Base-by-base conservation (phyloP, 1,140 invertebrate genomes). In the Drosophila lowei region DNA sequence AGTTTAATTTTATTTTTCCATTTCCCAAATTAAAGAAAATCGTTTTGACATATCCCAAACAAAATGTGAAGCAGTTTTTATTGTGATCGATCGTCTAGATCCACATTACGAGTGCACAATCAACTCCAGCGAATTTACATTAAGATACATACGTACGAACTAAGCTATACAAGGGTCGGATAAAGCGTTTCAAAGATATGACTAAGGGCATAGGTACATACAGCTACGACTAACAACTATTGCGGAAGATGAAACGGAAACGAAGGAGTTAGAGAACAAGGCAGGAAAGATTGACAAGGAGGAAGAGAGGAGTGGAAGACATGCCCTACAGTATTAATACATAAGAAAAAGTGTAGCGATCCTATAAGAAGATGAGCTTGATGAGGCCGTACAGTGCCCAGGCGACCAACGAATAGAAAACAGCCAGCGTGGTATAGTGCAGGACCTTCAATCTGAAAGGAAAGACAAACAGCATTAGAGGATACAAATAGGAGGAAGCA, bases 361-460 rank as follows among this genome's bases (percentile, higher is more conserved):
- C 50, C 67, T 74, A 85, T 58, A 88, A 88, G 62, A 89, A 88
- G 6, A 77, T 49, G 7, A 83, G 34, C 50, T 77, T 89, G 18
- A 78, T 47, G 18, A 90, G 54, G 43, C 77, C 72, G 70, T 81
- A 90, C 11, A 90, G 72, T 28, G 79, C 63, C 71, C 77, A 77
- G 18, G 67, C 50, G 9, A 75, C 72, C 58, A 90, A 30, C 11
- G 85, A 62, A 43, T 90, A 90, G 23, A 90, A 66, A 49, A 90
- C 46, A 34, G 43, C 86, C 43, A 90, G 43, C 21, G 81, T 88
- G 11, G 59, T 50, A 21, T 91, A 91, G 25, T 91, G 90, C 16
- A 91, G 59, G 7, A 90, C 54, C 81, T 91, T 91, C 72, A 91
- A 72, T 34, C 90, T 91, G 56, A 7, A 81, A 73, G 25, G 49